Evolutionary conservation across 2,113 vertebrate genomes (phyloP).

Genomic region (Cheirogaleus medius): DNA sequence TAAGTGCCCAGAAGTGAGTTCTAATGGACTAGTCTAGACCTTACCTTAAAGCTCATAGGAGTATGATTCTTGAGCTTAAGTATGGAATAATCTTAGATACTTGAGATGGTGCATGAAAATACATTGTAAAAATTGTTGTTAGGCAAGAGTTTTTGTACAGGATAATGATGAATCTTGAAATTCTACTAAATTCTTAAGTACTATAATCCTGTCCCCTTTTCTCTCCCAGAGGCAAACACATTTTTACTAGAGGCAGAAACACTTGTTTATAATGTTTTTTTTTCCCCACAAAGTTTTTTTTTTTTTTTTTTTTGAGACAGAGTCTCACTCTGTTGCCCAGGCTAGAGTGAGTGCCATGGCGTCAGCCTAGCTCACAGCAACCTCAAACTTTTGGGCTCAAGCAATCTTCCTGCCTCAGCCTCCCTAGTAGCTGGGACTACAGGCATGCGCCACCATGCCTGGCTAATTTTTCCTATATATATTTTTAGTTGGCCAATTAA

Average conservation of each 20-base stretch:
- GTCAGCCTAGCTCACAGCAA: no score
- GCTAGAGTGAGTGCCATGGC: no score
- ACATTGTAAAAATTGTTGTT: not conserved
- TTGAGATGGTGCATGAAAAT: not conserved
- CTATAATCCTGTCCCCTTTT: not conserved
- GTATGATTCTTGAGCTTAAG: not conserved
- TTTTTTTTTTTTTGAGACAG: no score
- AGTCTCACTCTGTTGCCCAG: no score
- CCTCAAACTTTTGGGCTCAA: no score
- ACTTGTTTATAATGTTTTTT: not conserved
- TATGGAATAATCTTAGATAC: not conserved
- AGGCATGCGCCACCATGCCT: no score
- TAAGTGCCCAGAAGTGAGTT: not conserved
- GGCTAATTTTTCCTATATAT: no score
- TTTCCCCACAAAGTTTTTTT: not conserved
- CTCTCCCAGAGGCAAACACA: not conserved
- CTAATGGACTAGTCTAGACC: not conserved
- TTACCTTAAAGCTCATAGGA: conserved; percentile 25
- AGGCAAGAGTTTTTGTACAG: not conserved
- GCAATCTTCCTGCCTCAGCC: no score
- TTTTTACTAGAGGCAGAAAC: not conserved
- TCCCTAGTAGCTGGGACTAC: no score
- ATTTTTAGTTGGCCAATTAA: no score
- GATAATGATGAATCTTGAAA: not conserved
- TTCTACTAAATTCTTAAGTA: not conserved